Conservation (phyloP, 2,797 vertebrate genomes). For the Pelodytes ibericus region DNA sequence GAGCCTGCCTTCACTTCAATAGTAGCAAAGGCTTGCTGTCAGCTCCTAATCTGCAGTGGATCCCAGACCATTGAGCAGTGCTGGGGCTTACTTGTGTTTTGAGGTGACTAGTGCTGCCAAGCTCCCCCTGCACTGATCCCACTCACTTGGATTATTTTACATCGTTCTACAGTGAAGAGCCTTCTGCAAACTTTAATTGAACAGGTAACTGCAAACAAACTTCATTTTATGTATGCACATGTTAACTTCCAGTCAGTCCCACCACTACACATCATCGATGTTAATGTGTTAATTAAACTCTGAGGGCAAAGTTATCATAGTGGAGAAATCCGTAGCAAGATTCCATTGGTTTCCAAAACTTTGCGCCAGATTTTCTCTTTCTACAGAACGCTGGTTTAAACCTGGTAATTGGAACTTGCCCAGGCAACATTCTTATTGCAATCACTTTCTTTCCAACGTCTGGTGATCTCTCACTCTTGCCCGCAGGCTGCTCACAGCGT, state of each 20-base stretch:
- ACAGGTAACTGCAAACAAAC: slow-evolving; percentile 5
- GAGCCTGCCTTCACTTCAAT: background rate
- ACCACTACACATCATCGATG: too few species aligned
- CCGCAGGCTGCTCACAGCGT: background rate
- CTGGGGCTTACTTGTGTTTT: background rate
- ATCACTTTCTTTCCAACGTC: background rate
- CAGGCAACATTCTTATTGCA: slow-evolving; percentile 14
- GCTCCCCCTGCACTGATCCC: background rate
- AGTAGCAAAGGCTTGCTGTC: background rate
- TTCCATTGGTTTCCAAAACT: too few species aligned
- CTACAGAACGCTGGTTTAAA: background rate
- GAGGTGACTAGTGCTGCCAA: background rate
- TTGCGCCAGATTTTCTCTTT: too few species aligned
- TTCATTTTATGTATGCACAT: background rate
- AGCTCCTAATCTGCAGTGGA: background rate
- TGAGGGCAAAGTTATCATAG: too few species aligned
- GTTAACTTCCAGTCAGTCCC: background rate
- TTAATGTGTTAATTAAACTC: too few species aligned
- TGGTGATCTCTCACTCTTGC: background rate
- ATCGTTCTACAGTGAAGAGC: background rate
- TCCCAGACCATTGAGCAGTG: too few species aligned
- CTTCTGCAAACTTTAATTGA: background rate
- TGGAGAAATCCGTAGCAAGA: too few species aligned
- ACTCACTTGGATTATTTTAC: background rate
- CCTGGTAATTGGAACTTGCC: slow-evolving; percentile 5